Conservation (phyloP, 2,888 invertebrate species). For the Iphiclides podalirius region DNA sequence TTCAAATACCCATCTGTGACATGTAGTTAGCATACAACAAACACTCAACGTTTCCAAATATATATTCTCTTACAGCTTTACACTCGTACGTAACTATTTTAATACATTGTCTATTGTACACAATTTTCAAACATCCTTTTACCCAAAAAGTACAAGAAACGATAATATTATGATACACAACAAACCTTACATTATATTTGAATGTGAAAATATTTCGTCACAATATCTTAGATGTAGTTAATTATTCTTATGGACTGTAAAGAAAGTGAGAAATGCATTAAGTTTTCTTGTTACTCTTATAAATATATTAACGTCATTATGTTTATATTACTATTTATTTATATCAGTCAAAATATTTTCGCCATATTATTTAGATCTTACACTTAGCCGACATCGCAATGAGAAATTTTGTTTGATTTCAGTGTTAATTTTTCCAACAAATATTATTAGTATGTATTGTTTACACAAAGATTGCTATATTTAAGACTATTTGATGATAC, state of each 20-base stretch:
- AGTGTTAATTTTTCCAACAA: slow-evolving; percentile 11
- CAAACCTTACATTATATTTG: slow-evolving; percentile 67
- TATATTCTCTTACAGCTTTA: slow-evolving; percentile 74
- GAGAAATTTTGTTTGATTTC: slow-evolving; percentile 11
- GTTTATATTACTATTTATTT: slow-evolving; percentile 56
- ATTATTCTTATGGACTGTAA: slow-evolving; percentile 72
- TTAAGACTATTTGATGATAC: slow-evolving; percentile 13
- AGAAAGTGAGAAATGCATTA: slow-evolving; percentile 79
- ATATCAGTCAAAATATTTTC: slow-evolving; percentile 78
- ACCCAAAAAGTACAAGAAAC: slow-evolving; percentile 67
- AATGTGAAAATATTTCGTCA: slow-evolving; percentile 78
- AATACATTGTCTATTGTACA: slow-evolving; percentile 74
- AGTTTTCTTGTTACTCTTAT: slow-evolving; percentile 70
- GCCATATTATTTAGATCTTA: slow-evolving; percentile 54
- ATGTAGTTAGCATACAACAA: slow-evolving; percentile 70
- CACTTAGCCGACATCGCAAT: slow-evolving; percentile 17
- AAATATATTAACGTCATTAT: slow-evolving; percentile 76
- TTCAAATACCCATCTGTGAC: slow-evolving; percentile 69
- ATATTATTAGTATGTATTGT: slow-evolving; percentile 9
- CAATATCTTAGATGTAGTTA: slow-evolving; percentile 68
- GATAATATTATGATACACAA: slow-evolving; percentile 68
- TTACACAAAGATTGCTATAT: slow-evolving; percentile 17
- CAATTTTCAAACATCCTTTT: slow-evolving; percentile 66
- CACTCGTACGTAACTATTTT: slow-evolving; percentile 70
- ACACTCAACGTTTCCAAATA: slow-evolving; percentile 77